Evolutionary conservation across 1,140 invertebrate genomes (phyloP), one percentile per base, ranked within the genome.

Genomic region (Ceratitis capitata): DNA sequence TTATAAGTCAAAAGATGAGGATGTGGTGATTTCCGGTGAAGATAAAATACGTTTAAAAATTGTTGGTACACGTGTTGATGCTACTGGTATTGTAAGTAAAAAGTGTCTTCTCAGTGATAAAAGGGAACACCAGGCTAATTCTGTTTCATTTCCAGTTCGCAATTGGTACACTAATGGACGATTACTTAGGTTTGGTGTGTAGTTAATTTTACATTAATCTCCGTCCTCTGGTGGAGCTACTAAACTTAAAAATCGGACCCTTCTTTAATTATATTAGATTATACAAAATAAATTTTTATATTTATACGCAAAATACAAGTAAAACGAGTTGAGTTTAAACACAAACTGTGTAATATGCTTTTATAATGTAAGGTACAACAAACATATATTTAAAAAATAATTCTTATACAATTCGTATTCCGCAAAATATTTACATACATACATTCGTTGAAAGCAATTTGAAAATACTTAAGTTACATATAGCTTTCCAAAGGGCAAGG

Each of bases 1-100:
- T 92, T 99, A 99, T 91, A 99, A 99, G 93, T 99, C 98, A 16
- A 98, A 98, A 93, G 98, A 99, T 93, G 99, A 99, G 95, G 98
- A 99, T 93, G 95, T 98, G 85, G 97, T 99, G 45, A 99, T 99
- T 89, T 97, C 98, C 90, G 96, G 97, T 88, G 98, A 99, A 93
- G 98, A 99, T 93, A 98, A 99, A 92, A 99, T 99, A 87, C 94
- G 99, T 94, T 92, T 98, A 16, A 99, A 99, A 94, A 98, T 99
- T 91, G 98, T 99, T 69, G 99, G 99, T 74, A 99, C 98, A 4
- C 94, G 99, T 92, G 98, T 99, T 3, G 99, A 99, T 93, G 98
- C 99, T 1, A 95, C 95, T 84, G 96, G 96, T 91, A 97, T 97
- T 92, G 96, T 97, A 93, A 96, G 95, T 95, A 74, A 23, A 16